phyloP scores from a whole-genome alignment of 2,113 vertebrate species.

The Scomber scombrus region DNA sequence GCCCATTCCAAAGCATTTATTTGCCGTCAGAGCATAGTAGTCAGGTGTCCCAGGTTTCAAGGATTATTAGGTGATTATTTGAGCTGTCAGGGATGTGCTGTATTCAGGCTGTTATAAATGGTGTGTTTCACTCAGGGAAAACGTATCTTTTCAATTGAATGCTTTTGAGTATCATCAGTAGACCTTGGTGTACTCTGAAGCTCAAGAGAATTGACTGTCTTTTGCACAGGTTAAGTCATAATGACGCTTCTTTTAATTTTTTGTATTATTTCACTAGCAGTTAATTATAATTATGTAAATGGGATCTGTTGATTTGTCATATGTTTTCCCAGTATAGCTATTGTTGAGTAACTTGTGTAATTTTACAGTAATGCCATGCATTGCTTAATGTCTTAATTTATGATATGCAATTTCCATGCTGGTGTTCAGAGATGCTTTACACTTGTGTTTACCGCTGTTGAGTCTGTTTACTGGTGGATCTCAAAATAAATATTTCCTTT shows the following conservation, averaged over 20 bases:
- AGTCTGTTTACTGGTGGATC: slow-evolving; percentile 51
- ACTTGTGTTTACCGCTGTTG: slow-evolving; percentile 25
- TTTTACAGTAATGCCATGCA: slow-evolving; percentile 12
- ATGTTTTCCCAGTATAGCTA: slow-evolving; percentile 7
- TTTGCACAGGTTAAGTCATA: slow-evolving; percentile 45
- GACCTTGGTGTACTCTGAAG: slow-evolving; percentile 57
- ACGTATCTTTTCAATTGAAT: slow-evolving; percentile 76
- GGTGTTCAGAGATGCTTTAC: slow-evolving; percentile 31
- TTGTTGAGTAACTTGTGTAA: slow-evolving; percentile 24
- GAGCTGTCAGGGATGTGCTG: slow-evolving; percentile 60
- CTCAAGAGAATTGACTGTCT: slow-evolving; percentile 34
- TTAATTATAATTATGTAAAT: slow-evolving; percentile 6
- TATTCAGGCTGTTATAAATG: slow-evolving; percentile 67
- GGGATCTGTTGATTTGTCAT: background rate
- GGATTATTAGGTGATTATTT: slow-evolving; percentile 72
- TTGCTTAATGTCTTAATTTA: slow-evolving; percentile 28
- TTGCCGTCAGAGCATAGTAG: slow-evolving; percentile 38
- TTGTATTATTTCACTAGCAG: slow-evolving; percentile 6
- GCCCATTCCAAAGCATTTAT: slow-evolving; percentile 31
- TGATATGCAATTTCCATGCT: slow-evolving; percentile 12
- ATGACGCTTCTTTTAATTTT: slow-evolving; percentile 10
- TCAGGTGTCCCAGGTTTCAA: slow-evolving; percentile 67
- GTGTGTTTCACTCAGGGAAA: slow-evolving; percentile 64
- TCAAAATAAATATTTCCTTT: slow-evolving; percentile 70
- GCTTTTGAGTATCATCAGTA: slow-evolving; percentile 63